Percentiles rank a stretch among this genome's conserved stretches.
Conservation (phyloP, 1,140 invertebrate genomes). For the Heliconius nattereri region DNA sequence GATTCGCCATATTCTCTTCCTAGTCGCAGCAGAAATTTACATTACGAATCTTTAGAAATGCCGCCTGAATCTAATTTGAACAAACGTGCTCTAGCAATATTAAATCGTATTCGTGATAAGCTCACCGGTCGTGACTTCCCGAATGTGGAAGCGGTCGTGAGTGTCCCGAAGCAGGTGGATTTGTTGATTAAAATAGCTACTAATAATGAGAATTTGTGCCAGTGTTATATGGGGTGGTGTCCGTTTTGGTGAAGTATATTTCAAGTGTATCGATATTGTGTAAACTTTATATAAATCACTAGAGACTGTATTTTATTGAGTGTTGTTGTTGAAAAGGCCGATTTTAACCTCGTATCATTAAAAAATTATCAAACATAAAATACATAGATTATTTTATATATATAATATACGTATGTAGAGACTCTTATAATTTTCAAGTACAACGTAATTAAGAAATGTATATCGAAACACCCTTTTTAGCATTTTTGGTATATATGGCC, state of each 20-base stretch:
- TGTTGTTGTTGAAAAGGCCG: too few species aligned
- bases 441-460: too few species aligned
- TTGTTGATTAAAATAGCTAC: slow-evolving; percentile 97
- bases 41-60: slow-evolving; percentile 65
- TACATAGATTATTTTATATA: too few species aligned
- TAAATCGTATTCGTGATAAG: slow-evolving; percentile 96
- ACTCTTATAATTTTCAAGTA: too few species aligned
- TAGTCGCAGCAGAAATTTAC: slow-evolving; percentile 59
- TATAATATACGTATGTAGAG: too few species aligned
- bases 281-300: background rate
- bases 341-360: too few species aligned
- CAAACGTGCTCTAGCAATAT: slow-evolving; percentile 95
- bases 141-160: slow-evolving; percentile 79
- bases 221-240: slow-evolving; percentile 99
- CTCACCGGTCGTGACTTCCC: slow-evolving; percentile 92
- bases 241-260: slow-evolving; percentile 70
- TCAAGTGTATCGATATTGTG: background rate
- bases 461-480: too few species aligned
- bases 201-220: slow-evolving; percentile 98
- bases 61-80: slow-evolving; percentile 87
- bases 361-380: too few species aligned
- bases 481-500: too few species aligned
- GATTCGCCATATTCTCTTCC: slow-evolving; percentile 66
- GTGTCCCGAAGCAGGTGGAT: slow-evolving; percentile 95
- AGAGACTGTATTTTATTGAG: background rate